Evolutionary conservation across 2,797 vertebrate species (phyloP).

Genomic region (Eospalax fontanierii): DNA sequence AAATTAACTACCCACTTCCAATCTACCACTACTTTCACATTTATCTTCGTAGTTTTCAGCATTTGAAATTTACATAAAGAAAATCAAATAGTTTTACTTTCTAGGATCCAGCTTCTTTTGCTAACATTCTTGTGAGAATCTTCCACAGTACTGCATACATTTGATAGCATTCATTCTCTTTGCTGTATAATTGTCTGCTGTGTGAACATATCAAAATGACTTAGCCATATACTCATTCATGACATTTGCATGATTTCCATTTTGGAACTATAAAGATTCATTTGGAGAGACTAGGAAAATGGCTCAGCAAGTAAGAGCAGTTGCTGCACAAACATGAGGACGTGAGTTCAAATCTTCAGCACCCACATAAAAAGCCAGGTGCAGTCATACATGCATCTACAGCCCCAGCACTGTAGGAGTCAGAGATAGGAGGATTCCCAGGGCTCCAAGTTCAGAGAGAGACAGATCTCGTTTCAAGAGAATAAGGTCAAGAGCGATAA

Average conservation of each 20-base stretch:
- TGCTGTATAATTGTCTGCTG: no score
- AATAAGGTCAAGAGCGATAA: neutral
- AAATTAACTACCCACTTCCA: neutral
- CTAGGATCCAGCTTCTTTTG: neutral
- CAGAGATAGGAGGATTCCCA: neutral
- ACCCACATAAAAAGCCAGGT: neutral
- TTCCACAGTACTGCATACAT: neutral
- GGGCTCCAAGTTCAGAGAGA: neutral
- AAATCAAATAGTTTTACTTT: neutral
- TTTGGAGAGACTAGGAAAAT: neutral
- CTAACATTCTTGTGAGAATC: neutral
- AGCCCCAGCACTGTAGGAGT: neutral
- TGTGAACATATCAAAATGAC: neutral
- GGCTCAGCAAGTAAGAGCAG: neutral
- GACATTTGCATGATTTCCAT: neutral
- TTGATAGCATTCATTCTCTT: neutral
- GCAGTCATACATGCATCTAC: no score
- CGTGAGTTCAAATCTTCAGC: neutral
- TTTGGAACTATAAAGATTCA: neutral
- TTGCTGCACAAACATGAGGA: neutral
- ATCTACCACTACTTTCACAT: neutral
- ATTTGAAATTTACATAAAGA: neutral
- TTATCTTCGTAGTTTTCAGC: neutral
- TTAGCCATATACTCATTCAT: neutral
- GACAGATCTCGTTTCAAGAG: neutral